Evolutionary conservation across 2,888 invertebrate species (phyloP), one percentile per base, ranked within the genome.

Genomic region (Lepidonotus clava): DNA sequence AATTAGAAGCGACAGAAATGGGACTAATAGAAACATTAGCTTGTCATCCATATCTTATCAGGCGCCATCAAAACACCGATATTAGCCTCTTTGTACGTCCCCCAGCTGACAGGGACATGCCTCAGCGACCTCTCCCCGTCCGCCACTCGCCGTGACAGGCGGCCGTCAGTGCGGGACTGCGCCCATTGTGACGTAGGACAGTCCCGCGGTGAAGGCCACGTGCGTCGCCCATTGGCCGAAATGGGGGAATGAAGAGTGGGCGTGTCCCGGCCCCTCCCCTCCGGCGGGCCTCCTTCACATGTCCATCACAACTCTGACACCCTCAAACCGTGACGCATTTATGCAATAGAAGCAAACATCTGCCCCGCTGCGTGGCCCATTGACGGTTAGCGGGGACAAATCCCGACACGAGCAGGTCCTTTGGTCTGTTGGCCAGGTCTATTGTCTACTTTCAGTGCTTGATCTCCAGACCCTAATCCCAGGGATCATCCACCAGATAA

Each of bases 181-280:
- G 21, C 34, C 38, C 32, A 80, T 80, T 80, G 80, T 80, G 51
- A 41, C 34, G 46, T 28, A 18, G 28, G 32, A 1, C 80, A 46
- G 51, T 80, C 51, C 80, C 80, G 80, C 80, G 46, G 46, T 5
- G 80, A 80, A 24, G 24, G 46, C 6, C 80, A 41, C 41, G 80
- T 46, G 80, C 28, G 46, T 41, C 28, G 28, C 46, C 18, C 46
- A 80, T 80, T 41, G 80, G 80, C 46, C 46, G 46, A 46, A 80
- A 80, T 80, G 24, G 28, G 80, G 28, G 46, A 80, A 80, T 80
- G 41, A 80, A 80, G 80, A 80, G 80, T 80, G 80, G 80, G 80
- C 80, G 80, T 80, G 51, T 28, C 51, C 28, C 24, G 46, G 24
- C 46, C 24, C 41, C 80, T 18, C 80, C 80, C 80, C 51, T 51